Base-by-base conservation (phyloP, 2,888 invertebrate genomes). In the Fragum whitleyi region DNA sequence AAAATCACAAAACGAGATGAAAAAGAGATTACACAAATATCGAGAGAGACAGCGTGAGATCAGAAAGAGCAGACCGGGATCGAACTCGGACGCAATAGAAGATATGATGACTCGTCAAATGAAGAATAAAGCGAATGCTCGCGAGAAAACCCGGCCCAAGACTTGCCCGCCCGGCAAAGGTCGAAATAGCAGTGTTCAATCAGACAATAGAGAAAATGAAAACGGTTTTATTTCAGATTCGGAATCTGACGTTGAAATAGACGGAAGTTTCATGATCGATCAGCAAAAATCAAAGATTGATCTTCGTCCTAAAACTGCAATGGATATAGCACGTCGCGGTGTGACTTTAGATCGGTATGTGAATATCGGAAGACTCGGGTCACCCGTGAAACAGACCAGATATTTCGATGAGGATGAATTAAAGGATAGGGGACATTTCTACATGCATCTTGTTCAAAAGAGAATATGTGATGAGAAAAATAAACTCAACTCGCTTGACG, bases 341-440 rank as follows among this genome's bases (percentile, higher is more conserved):
- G 36, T 61, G n/a, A 39, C 78, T 7, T 57, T 82, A 29, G 75
- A 73, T 11, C 42, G 47, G 16, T 85, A 78, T 26, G 74, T 78
- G 7, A 61, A 78, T 28, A 57, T 68, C 9, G 85, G 85, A 1
- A 51, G 85, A n/a, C 74, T 85, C 23, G 85, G 85, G 0, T 59
- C 85, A 21, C 55, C 73, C 11, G 59, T 74, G 2, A 74, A 74
- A 26, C 78, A 85, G 51, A 74, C 73, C 2, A 36, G 81, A 19
- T 85, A 85, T 55, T 85, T 85, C 51, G 85, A 85, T 53, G 85
- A 85, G 36, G 85, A 85, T 32, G 85, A 85, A 42, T 47, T 82
- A 16, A 82, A 81, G 21, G 85, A 85, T 59, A 55, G 85, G 26
- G 82, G 78, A 14, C 70, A 77, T 29, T 81, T 85, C 29, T 85